Conservation (phyloP, 2,113 vertebrate genomes). For the Myrmecobius fasciatus region DNA sequence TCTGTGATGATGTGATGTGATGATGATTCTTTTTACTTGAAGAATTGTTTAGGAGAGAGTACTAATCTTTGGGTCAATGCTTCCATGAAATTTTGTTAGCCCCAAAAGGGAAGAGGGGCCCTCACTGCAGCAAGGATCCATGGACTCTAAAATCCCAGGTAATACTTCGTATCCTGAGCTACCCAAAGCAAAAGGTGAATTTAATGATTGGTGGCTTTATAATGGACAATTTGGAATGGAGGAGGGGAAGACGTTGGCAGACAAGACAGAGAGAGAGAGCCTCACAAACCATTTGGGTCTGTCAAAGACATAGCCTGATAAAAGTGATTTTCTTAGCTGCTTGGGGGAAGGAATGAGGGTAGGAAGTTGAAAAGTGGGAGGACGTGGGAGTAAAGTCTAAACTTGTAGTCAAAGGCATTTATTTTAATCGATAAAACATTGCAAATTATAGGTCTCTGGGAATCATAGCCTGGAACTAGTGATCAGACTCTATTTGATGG, state of each 20-base stretch:
- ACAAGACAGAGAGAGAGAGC: too few species aligned
- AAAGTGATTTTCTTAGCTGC: background rate
- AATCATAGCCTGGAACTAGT: accelerated
- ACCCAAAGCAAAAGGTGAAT: background rate
- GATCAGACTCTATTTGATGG: background rate
- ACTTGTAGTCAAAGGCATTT: background rate
- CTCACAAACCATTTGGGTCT: background rate
- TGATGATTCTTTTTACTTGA: too few species aligned
- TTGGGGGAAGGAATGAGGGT: background rate
- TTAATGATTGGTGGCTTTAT: background rate
- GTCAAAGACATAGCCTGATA: too few species aligned
- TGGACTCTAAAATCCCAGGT: accelerated
- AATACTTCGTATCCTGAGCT: background rate
- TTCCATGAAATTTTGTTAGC: background rate
- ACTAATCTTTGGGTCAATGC: background rate
- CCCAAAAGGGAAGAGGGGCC: background rate
- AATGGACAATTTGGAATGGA: background rate
- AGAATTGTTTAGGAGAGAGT: background rate
- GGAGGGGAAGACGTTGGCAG: background rate
- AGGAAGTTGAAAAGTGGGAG: background rate
- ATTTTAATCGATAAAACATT: background rate
- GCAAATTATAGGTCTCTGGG: background rate
- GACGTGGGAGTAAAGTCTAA: background rate
- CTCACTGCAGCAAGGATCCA: accelerated
- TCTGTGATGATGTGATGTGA: background rate